Evolutionary conservation across 2,888 invertebrate genomes (phyloP).

Genomic region (Morpho deidamia): DNA sequence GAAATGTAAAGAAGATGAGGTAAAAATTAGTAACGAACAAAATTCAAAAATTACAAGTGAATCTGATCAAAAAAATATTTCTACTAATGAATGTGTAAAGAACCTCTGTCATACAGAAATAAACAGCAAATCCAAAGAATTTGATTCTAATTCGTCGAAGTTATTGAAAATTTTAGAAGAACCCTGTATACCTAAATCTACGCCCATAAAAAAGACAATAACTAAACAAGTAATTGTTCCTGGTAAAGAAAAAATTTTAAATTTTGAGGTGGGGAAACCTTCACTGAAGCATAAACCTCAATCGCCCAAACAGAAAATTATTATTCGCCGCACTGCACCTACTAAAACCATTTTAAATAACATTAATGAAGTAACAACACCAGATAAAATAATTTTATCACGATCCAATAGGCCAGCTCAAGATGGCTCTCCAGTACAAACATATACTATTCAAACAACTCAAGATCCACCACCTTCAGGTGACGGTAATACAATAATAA

Average conservation of each 20-base stretch:
- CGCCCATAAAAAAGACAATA: conserved; percentile 37
- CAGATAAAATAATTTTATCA: conserved; percentile 66
- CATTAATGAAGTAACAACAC: conserved; percentile 47
- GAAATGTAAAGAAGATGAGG: conserved; percentile 15
- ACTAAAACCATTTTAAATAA: conserved; percentile 54
- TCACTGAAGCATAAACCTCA: conserved; percentile 48
- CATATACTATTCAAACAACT: conserved; percentile 63
- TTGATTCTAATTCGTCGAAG: conserved; percentile 71
- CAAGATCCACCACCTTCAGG: conserved; percentile 40
- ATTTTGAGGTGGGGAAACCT: conserved; percentile 63
- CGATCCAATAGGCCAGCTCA: conserved; percentile 46
- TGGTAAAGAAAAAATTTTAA: conserved; percentile 67
- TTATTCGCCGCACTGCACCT: conserved; percentile 59
- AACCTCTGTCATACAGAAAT: conserved; percentile 27
- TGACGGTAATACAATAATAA: conserved; percentile 57
- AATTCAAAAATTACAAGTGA: conserved; percentile 1
- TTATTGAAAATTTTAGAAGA: conserved; percentile 78
- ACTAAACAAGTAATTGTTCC: conserved; percentile 50
- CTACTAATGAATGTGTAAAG: conserved; percentile 41
- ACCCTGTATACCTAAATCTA: conserved; percentile 49
- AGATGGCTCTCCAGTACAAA: conserved; percentile 60
- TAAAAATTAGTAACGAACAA: conserved; percentile 1
- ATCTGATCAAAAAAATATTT: conserved; percentile 41
- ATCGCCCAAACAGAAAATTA: conserved; percentile 63
- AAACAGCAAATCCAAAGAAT: conserved; percentile 40